Conservation (phyloP, 2,888 invertebrate genomes). For the Ceramica pisi region DNA sequence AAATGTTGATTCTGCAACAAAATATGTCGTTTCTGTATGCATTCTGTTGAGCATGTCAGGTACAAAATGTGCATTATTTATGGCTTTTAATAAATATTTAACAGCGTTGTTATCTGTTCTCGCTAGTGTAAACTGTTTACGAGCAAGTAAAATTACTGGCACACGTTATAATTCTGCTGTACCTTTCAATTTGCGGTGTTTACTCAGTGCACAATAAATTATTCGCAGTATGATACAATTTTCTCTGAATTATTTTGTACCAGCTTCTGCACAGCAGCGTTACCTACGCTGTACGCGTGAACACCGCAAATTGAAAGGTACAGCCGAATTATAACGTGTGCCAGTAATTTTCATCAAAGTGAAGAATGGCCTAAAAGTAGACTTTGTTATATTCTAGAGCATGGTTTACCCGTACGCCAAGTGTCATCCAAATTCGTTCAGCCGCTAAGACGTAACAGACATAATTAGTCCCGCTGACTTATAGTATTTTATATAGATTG, state of each 20-base stretch:
- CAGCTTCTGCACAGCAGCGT: too few species aligned
- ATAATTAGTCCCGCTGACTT: too few species aligned
- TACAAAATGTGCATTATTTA: conserved; percentile 29
- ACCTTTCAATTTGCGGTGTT: conserved; percentile 39
- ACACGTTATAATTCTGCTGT: conserved; percentile 28
- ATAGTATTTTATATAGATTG: too few species aligned
- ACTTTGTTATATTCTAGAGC: too few species aligned
- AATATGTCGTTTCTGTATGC: conserved; percentile 3
- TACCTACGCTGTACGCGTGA: conserved; percentile 24
- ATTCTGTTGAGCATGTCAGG: conserved; percentile 9
- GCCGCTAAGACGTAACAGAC: too few species aligned
- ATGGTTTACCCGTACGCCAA: too few species aligned
- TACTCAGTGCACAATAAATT: conserved; percentile 35
- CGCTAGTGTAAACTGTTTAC: conserved; percentile 49
- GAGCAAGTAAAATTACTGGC: conserved; percentile 49
- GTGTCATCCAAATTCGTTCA: too few species aligned
- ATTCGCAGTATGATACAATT: conserved; percentile 13
- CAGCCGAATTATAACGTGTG: conserved; percentile 29
- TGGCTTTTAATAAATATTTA: conserved; percentile 45
- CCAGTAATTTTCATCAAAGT: conserved; percentile 31
- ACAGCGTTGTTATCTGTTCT: conserved; percentile 41
- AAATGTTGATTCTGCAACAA: not conserved
- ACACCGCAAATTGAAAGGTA: conserved; percentile 38
- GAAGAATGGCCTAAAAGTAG: too few species aligned
- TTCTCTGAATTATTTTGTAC: not conserved